Evolutionary conservation across 1,140 invertebrate species (phyloP), one percentile per base, ranked within the genome.

Genomic region (Drosophila melanogaster): DNA sequence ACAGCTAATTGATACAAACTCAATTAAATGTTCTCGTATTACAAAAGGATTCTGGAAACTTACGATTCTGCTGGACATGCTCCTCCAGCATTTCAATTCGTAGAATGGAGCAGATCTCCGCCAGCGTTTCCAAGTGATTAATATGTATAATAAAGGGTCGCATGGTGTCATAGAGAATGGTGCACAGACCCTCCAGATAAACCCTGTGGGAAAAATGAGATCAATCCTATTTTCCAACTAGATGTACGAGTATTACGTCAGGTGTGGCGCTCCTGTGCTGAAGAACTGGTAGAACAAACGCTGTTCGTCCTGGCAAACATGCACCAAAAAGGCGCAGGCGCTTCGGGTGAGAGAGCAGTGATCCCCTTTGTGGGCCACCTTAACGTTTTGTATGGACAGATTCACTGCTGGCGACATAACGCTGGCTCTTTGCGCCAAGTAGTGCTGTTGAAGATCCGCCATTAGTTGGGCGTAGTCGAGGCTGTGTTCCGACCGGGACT

Each of bases 61-160:
- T 93, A 96, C 96, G 94, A 92, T 97, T 97, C 79, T 95, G 96
- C 69, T 96, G 95, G 1, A 98, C 96, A 86, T 98, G 97, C 81
- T 99, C 98, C 89, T 98, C 97, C 10, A 99, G 93, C 95, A 99
- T 98, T 94, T 99, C 98, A 46, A 97, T 95, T 50, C 96, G 95
- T 2, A 99, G 93, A 70, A 99, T 99, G 35, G 96, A 96, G 91
- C 98, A 99, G 19, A 99, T 95, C 93, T 99, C 99, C 0, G 98
- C 97, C 12, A 99, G 93, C 0, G 98, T 99, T 94, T 99, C 99
- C 79, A 99, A 93, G 93, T 99, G 98, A 92, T 98, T 98, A 51
- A 99, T 97, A 90, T 99, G 97, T 71, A 99, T 99, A 38, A 99
- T 96, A 56, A 97, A 95, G 1, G 99, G 98, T n/a, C 99, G 94